phyloP scores from a whole-genome alignment of 2,113 vertebrate species.

The Ctenodactylus gundi region DNA sequence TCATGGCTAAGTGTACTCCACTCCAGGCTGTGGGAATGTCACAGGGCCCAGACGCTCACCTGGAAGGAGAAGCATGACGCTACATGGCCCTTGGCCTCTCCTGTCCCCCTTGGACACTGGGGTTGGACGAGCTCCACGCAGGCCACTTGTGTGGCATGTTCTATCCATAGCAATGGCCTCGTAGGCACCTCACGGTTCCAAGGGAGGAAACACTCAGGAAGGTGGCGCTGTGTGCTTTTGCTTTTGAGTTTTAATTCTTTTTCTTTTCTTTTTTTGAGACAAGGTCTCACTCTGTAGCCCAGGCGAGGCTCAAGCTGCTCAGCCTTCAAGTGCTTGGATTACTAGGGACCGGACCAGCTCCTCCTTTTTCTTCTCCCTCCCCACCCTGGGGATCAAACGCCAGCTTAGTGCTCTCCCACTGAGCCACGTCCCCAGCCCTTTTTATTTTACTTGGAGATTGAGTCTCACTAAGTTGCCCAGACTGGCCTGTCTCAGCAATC shows the following conservation, averaged over 20 bases:
- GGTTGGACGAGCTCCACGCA: neutral
- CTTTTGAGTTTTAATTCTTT: no score
- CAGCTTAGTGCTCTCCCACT: no score
- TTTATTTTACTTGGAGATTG: no score
- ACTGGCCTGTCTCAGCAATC: neutral
- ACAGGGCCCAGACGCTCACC: neutral
- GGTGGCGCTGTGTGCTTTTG: neutral
- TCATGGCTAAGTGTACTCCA: accelerated
- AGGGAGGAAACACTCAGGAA: neutral
- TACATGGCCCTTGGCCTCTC: neutral
- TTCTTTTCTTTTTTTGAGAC: neutral
- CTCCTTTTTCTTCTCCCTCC: no score
- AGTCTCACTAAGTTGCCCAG: no score
- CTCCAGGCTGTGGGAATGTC: neutral
- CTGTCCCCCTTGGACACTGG: neutral
- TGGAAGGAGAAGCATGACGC: neutral
- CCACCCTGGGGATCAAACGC: no score
- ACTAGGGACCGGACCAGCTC: no score
- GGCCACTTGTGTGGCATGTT: neutral
- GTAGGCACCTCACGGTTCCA: neutral
- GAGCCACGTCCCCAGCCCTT: no score
- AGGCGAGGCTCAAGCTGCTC: no score
- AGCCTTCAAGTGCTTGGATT: no score
- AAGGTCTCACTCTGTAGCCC: neutral
- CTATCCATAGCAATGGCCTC: neutral